phyloP scores from a whole-genome alignment of 2,113 vertebrate genomes.

The Athene cunicularia region DNA sequence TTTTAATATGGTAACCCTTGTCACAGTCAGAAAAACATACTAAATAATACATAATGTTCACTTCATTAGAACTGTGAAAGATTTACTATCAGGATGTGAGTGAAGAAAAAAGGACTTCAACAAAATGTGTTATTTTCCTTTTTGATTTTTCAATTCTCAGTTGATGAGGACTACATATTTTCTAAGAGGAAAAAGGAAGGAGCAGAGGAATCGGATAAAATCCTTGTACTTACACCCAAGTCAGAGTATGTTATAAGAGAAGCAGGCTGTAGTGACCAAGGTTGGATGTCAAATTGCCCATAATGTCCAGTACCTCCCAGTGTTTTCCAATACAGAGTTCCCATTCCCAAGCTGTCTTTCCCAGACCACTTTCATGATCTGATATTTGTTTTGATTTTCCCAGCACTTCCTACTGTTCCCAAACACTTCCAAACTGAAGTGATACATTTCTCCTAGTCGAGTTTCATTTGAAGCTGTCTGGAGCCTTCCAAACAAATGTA shows the following conservation, averaged over 20 bases:
- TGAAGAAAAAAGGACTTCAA: not conserved
- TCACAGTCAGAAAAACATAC: not conserved
- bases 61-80: not conserved
- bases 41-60: not conserved
- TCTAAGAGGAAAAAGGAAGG: not conserved
- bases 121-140: not conserved
- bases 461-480: not conserved
- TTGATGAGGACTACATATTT: not conserved
- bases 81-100: not conserved
- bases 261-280: not conserved
- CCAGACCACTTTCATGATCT: not conserved
- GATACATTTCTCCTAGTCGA: not conserved
- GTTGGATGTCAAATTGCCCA: not conserved
- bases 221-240: not conserved
- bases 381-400: not conserved
- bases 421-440: not conserved
- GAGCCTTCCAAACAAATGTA: not conserved
- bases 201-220: not conserved
- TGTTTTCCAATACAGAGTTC: not conserved
- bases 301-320: not conserved
- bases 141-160: not conserved
- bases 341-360: not conserved
- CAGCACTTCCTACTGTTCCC: not conserved
- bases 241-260: fast-evolving
- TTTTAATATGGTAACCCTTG: not conserved